These are phyloP conservation scores for Hyppa rectilinea DNA, from an alignment of 2,888 invertebrate genomes.

Conservation along the genomic window DNA sequence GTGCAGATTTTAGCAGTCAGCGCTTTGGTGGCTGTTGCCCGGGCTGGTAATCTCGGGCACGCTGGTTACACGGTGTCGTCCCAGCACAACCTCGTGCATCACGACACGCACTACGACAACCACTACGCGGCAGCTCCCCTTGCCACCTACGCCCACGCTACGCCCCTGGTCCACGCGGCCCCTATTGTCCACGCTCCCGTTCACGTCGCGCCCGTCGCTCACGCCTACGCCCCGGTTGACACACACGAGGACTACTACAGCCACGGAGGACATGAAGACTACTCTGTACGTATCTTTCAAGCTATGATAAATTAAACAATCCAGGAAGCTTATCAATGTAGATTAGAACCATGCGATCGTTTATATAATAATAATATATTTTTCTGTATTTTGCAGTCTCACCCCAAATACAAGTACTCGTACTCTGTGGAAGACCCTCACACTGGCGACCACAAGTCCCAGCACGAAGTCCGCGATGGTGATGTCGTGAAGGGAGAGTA, in stretches of 20 bases:
- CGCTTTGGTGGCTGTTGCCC: constrained; percentile 84
- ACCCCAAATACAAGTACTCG: constrained; percentile 91
- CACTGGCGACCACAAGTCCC: constrained; percentile 92
- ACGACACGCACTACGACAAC: constrained; percentile 65
- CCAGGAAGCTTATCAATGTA: not conserved
- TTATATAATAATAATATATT: no score
- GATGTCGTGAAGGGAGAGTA: constrained; percentile 92
- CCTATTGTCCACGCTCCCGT: constrained; percentile 65
- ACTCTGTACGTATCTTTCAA: constrained; percentile 75
- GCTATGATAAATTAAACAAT: not conserved
- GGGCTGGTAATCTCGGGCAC: constrained; percentile 86
- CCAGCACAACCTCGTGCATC: constrained; percentile 71
- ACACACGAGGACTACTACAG: constrained; percentile 69
- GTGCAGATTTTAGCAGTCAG: constrained; percentile 82
- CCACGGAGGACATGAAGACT: constrained; percentile 74
- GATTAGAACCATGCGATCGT: not conserved
- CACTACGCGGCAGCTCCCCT: constrained; percentile 62
- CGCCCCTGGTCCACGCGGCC: constrained; percentile 67
- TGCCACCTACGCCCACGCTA: constrained; percentile 65
- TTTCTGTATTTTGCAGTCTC: constrained; percentile 78
- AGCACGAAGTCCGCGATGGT: constrained; percentile 91
- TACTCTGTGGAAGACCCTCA: constrained; percentile 91
- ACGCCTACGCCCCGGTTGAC: constrained; percentile 65
- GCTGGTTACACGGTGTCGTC: constrained; percentile 71
- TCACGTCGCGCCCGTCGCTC: constrained; percentile 68